These are phyloP conservation scores for Labrus mixtus DNA, from an alignment of 2,113 vertebrate species.

Conservation along the genomic window DNA sequence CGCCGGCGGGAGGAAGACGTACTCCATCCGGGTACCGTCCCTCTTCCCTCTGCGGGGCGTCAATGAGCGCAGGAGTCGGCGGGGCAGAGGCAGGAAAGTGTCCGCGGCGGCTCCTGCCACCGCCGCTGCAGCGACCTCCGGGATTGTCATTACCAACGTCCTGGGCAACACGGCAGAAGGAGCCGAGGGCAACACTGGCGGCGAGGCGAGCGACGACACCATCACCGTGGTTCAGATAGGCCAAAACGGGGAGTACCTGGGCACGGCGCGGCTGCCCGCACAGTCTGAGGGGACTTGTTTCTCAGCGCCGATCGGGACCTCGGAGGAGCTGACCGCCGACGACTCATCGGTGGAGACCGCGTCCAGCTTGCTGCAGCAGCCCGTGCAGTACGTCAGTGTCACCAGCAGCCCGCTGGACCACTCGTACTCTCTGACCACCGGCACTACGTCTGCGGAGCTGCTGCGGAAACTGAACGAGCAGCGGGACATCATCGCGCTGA, in stretches of 20 bases:
- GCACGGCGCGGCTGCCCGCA: slow-evolving; percentile 88
- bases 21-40: slow-evolving; percentile 94
- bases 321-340: slow-evolving; percentile 64
- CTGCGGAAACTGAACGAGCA: slow-evolving; percentile 97
- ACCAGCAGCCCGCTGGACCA: slow-evolving; percentile 88
- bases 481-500: slow-evolving; percentile 95
- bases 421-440: slow-evolving; percentile 95
- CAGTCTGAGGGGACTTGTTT: slow-evolving; percentile 73
- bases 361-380: slow-evolving; percentile 68
- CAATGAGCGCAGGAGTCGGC: slow-evolving; percentile 90
- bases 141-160: slow-evolving; percentile 73
- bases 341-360: slow-evolving; percentile 67
- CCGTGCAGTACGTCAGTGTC: slow-evolving; percentile 78
- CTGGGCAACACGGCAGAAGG: slow-evolving; percentile 69
- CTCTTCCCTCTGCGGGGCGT: slow-evolving; percentile 94
- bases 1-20: slow-evolving; percentile 95
- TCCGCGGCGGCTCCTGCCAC: slow-evolving; percentile 57
- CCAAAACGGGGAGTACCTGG: slow-evolving; percentile 86
- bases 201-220: slow-evolving; percentile 76
- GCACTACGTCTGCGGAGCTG: slow-evolving; percentile 95
- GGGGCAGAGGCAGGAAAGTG: slow-evolving; percentile 80
- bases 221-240: slow-evolving; percentile 84
- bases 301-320: slow-evolving; percentile 34
- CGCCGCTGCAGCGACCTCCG: slow-evolving; percentile 65
- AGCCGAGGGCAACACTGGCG: slow-evolving; percentile 72